Conservation (phyloP, 2,888 invertebrate species). For the Caradrina kadenii region DNA sequence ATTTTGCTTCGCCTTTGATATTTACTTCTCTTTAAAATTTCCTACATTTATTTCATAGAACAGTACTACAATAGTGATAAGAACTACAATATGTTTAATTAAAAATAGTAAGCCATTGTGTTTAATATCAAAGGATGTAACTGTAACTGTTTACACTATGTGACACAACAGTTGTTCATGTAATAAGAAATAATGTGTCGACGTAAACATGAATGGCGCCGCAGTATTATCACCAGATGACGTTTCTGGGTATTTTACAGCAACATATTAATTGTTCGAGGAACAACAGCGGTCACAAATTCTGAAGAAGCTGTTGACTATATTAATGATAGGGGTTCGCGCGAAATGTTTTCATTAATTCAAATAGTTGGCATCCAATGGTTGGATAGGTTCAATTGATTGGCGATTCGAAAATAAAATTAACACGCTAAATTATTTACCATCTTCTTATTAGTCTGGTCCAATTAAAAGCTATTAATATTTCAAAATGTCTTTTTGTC, state of each 20-base stretch:
- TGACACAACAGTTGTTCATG: conserved; percentile 16
- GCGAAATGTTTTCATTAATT: conserved; percentile 14
- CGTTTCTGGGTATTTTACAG: conserved; percentile 35
- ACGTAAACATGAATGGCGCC: conserved; percentile 25
- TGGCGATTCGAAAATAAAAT: not conserved
- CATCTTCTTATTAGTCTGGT: not conserved
- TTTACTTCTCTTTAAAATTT: conserved; percentile 25
- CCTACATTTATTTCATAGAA: too few species aligned
- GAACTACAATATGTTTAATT: not conserved
- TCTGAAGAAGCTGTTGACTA: conserved; percentile 5
- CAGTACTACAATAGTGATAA: not conserved
- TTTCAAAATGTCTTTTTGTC: not conserved
- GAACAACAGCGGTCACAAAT: conserved; percentile 27
- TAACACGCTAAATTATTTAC: not conserved
- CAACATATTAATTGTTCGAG: conserved; percentile 26
- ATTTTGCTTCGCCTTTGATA: conserved; percentile 26
- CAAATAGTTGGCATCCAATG: conserved; percentile 4
- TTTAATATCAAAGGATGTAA: conserved; percentile 10
- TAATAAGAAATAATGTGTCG: conserved; percentile 21
- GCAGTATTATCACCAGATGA: conserved; percentile 28
- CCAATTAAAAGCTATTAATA: not conserved
- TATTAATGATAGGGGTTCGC: not conserved
- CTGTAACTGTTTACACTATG: conserved; percentile 2
- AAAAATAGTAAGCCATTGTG: conserved; percentile 5
- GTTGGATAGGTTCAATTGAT: conserved; percentile 5